Base-by-base conservation (phyloP, 2,888 invertebrate genomes). In the Aphidius colemani region DNA sequence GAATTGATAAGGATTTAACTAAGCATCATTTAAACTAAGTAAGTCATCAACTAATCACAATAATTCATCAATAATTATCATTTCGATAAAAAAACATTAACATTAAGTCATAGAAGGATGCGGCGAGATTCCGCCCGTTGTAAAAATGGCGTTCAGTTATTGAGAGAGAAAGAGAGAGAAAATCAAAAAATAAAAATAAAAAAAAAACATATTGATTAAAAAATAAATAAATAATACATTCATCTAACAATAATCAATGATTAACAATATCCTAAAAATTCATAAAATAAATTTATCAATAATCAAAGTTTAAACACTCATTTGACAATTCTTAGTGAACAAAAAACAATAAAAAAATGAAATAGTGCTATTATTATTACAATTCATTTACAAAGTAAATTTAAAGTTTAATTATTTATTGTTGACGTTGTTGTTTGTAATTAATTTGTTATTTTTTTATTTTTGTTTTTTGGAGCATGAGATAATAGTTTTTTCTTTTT, bases 11-110 rank as follows among this genome's bases (percentile, higher is more conserved):
- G 67, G 76, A 72, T 73, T 63, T 70, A 71, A 67, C 67, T 71
- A 74, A 73, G 72, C 75, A 72, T 75, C 73, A 73, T 74, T 69
- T 64, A 67, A 65, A 69, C 62, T 73, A 74, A 79, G 81, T 81
- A 75, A 79, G 79, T 74, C 59, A 53, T 44, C 13, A 18, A 18
- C 13, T 18, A 18, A 18, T 18, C 13, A 18, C 13, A 18, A 18
- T 18, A 18, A 18, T 18, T 18, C 13, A 18, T 18, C 61, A 55
- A 46, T 49, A 40, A 13, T 6, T 7, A 11, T 9, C 6, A 53
- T 41, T 41, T 6, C 7, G 40, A 30, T 7, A 7, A 43, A 8
- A 10, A 59, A 11, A 10, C 18, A 49, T 51, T n/a, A 43, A 18
- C 50, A 46, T 18, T 41, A 46, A 46, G 57, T 59, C 11, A 48